Evolutionary conservation across 2,888 invertebrate species (phyloP).

Genomic region (Agriopis marginaria): DNA sequence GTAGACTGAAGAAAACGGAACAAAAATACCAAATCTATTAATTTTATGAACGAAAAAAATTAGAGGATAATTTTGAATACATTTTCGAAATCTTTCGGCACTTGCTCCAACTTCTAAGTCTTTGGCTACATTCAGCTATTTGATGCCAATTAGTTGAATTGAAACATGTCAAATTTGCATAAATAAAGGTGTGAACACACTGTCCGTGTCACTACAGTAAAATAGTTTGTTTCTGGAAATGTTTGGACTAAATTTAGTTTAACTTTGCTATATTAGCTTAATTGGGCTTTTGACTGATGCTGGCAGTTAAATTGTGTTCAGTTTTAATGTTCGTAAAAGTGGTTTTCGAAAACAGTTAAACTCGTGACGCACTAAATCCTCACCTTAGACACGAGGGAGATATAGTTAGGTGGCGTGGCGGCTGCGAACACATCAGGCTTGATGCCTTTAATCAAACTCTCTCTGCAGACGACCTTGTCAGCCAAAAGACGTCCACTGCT

Average conservation of each 20-base stretch:
- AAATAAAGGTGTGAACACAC: slow-evolving; percentile 45
- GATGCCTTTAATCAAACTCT: no score
- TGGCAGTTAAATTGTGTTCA: background rate
- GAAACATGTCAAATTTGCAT: slow-evolving; percentile 39
- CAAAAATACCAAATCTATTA: no score
- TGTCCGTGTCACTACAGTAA: slow-evolving; percentile 33
- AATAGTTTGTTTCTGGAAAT: slow-evolving; percentile 34
- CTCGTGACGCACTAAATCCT: no score
- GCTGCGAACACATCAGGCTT: no score
- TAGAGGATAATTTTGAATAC: no score
- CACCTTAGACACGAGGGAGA: no score
- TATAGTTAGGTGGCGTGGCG: no score
- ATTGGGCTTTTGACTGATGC: slow-evolving; percentile 25
- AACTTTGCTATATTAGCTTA: slow-evolving; percentile 28
- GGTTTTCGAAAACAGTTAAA: background rate
- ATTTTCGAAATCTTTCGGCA: background rate
- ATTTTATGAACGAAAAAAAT: no score
- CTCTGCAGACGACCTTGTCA: no score
- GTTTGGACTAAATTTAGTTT: slow-evolving; percentile 33
- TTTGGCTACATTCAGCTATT: slow-evolving; percentile 14
- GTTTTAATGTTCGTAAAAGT: background rate
- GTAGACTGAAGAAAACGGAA: no score
- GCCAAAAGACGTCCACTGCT: no score
- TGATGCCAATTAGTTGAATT: slow-evolving; percentile 45
- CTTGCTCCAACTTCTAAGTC: background rate